Evolutionary conservation across 1,140 invertebrate species (phyloP).

Genomic region (Lepidurus apus): DNA sequence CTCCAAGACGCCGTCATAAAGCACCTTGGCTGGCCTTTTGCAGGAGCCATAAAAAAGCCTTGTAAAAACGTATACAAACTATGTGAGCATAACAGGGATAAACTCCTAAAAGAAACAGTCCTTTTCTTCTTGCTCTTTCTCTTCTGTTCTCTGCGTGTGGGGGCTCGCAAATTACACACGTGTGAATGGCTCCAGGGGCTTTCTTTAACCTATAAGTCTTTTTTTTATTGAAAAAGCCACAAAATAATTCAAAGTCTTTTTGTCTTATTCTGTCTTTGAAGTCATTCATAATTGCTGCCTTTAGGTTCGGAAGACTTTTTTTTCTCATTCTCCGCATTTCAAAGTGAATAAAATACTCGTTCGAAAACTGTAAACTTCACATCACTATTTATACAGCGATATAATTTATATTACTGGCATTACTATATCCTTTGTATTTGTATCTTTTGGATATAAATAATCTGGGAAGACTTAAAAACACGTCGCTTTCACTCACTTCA

Average conservation of each 20-base stretch:
- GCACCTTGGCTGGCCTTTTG: not conserved
- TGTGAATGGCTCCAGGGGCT: not conserved
- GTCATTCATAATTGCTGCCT: not conserved
- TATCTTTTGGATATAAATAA: too few species aligned
- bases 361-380: too few species aligned
- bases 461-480: not conserved
- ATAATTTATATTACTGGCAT: too few species aligned
- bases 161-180: slow-evolving; percentile 9
- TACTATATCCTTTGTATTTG: too few species aligned
- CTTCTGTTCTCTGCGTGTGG: not conserved
- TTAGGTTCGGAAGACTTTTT: not conserved
- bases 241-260: not conserved
- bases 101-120: not conserved
- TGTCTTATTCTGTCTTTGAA: not conserved
- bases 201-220: too few species aligned
- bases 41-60: not conserved
- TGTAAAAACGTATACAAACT: slow-evolving; percentile 1
- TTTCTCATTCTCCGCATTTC: too few species aligned
- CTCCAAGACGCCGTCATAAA: slow-evolving; percentile 15
- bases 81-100: not conserved
- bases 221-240: too few species aligned
- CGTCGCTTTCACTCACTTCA: not conserved
- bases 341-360: too few species aligned
- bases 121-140: not conserved
- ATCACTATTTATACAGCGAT: too few species aligned